Percentiles rank a stretch among this genome's conserved stretches.
These are phyloP conservation scores for Lordiphosa mommai DNA, from an alignment of 1,140 invertebrate species.

Conservation along the genomic window DNA sequence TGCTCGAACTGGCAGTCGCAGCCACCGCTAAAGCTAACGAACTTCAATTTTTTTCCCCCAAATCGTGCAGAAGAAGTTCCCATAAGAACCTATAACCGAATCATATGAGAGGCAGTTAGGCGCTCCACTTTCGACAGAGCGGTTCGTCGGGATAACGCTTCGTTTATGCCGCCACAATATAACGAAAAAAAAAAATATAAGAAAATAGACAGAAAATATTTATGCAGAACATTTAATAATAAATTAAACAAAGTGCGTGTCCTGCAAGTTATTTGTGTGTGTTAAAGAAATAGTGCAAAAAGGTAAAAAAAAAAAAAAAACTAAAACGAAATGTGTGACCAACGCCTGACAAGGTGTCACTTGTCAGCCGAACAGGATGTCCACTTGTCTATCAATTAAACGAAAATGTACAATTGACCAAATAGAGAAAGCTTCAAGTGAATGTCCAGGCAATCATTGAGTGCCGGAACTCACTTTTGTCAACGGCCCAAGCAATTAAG, in stretches of 20 bases:
- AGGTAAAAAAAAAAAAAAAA: slow-evolving; percentile 22
- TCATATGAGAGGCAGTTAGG: slow-evolving; percentile 57
- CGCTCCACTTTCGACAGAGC: slow-evolving; percentile 72
- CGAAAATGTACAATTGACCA: slow-evolving; percentile 70
- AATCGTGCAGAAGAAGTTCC: slow-evolving; percentile 36
- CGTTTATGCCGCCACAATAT: slow-evolving; percentile 16
- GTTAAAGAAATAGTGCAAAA: slow-evolving; percentile 9
- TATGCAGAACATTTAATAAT: slow-evolving; percentile 8
- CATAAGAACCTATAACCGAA: slow-evolving; percentile 67
- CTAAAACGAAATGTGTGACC: slow-evolving; percentile 29
- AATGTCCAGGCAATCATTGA: slow-evolving; percentile 46
- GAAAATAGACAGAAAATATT: not conserved
- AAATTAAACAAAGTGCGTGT: slow-evolving; percentile 41
- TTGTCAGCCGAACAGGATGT: slow-evolving; percentile 61
- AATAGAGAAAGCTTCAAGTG: slow-evolving; percentile 69
- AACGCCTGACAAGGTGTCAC: slow-evolving; percentile 63
- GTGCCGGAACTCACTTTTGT: slow-evolving; percentile 36
- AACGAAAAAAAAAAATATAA: slow-evolving; percentile 6
- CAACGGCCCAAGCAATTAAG: slow-evolving; percentile 49
- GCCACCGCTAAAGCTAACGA: slow-evolving; percentile 62
- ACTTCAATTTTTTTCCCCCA: slow-evolving; percentile 27
- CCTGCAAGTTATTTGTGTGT: slow-evolving; percentile 37
- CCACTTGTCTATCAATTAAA: slow-evolving; percentile 70
- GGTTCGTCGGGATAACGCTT: slow-evolving; percentile 36
- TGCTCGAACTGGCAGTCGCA: slow-evolving; percentile 72